Conservation (phyloP, 2,888 invertebrate species). For the Thera obeliscata region DNA sequence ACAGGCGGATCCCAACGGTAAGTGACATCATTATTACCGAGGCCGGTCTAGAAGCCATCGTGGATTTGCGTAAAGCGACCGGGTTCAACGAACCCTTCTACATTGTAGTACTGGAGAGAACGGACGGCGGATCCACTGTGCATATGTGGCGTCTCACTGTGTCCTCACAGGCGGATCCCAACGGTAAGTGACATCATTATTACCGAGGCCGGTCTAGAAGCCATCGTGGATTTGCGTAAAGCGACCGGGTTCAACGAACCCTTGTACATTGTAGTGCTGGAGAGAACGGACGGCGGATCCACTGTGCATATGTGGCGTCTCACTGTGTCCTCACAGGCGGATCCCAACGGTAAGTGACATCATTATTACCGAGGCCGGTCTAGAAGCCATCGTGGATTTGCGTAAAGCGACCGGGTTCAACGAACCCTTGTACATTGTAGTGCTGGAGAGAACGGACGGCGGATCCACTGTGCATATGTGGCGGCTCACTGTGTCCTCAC, state of each 20-base stretch:
- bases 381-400: slow-evolving; percentile 95
- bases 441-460: slow-evolving; percentile 93
- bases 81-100: slow-evolving; percentile 98
- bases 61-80: slow-evolving; percentile 93
- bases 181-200: slow-evolving; percentile 45
- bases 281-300: slow-evolving; percentile 92
- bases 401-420: slow-evolving; percentile 94
- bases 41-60: slow-evolving; percentile 90
- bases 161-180: slow-evolving; percentile 87
- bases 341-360: slow-evolving; percentile 56
- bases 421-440: slow-evolving; percentile 97
- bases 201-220: slow-evolving; percentile 83
- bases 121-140: slow-evolving; percentile 92
- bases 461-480: slow-evolving; percentile 98
- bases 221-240: slow-evolving; percentile 95
- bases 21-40: neutral
- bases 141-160: slow-evolving; percentile 98
- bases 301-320: slow-evolving; percentile 98
- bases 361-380: slow-evolving; percentile 50
- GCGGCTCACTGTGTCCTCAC: slow-evolving; percentile 95
- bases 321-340: slow-evolving; percentile 92
- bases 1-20: slow-evolving; percentile 78
- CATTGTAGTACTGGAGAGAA: slow-evolving; percentile 95
- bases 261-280: slow-evolving; percentile 97
- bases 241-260: slow-evolving; percentile 95